Percentiles rank a stretch among this genome's conserved stretches.
Evolutionary conservation across 2,888 invertebrate species (phyloP).

Genomic region (Leucophora obtusa): DNA sequence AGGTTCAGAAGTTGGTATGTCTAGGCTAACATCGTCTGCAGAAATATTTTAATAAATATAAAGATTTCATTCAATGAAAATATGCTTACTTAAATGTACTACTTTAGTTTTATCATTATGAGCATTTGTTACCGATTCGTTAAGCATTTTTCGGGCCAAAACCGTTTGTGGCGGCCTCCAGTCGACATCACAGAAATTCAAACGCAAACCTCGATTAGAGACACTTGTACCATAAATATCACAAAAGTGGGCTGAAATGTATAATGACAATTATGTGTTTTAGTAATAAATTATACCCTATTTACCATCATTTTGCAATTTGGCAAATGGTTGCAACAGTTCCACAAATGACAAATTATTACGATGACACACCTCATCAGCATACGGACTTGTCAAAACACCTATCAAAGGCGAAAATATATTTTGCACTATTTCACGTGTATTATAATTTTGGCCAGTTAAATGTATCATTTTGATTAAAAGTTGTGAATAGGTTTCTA

Average conservation of each 20-base stretch:
- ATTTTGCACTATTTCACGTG: constrained; percentile 92
- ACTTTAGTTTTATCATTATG: constrained; percentile 81
- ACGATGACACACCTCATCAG: constrained; percentile 90
- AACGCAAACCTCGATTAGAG: constrained; percentile 86
- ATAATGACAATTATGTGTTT: background rate
- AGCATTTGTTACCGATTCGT: constrained; percentile 86
- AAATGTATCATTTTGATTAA: constrained; percentile 76
- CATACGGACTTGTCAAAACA: constrained; percentile 89
- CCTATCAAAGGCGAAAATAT: constrained; percentile 94
- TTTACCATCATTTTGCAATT: constrained; percentile 86
- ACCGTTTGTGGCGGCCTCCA: constrained; percentile 89
- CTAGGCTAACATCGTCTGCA: constrained; percentile 81
- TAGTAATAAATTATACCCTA: background rate
- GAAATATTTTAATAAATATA: constrained; percentile 16
- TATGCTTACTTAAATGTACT: constrained; percentile 80
- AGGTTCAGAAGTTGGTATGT: constrained; percentile 88
- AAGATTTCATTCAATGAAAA: background rate
- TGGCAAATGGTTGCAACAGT: constrained; percentile 92
- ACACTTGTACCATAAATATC: constrained; percentile 89
- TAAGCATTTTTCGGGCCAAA: constrained; percentile 90
- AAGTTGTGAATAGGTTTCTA: background rate
- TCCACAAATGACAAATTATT: constrained; percentile 95
- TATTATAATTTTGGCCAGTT: constrained; percentile 83
- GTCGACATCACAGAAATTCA: constrained; percentile 90
- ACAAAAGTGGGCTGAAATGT: constrained; percentile 85